Percentiles rank a stretch among this genome's conserved stretches.
Conservation (phyloP, 1,140 invertebrate species). For the Vanessa tameamea region DNA sequence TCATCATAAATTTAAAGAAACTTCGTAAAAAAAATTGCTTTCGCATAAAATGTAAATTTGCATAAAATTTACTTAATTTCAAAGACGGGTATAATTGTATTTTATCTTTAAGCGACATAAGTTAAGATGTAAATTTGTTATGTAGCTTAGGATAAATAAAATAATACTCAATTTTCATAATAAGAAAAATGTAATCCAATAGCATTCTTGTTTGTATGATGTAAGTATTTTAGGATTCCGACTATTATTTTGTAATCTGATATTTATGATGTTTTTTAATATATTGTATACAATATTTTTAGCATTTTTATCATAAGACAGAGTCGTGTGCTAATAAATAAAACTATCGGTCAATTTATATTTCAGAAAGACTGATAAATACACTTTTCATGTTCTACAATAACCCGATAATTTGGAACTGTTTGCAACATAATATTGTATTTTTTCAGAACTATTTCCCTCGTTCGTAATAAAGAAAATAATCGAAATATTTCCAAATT, state of each 20-base stretch:
- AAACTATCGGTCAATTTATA: slow-evolving; percentile 65
- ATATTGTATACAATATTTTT: slow-evolving; percentile 31
- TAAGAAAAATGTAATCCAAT: slow-evolving; percentile 13
- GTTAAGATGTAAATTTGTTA: slow-evolving; percentile 65
- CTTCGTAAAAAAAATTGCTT: too few relatives aligned
- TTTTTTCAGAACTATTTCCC: slow-evolving; percentile 68
- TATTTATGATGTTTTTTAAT: slow-evolving; percentile 22
- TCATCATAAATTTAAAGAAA: too few relatives aligned
- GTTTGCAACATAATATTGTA: slow-evolving; percentile 56
- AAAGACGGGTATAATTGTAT: slow-evolving; percentile 60
- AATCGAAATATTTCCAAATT: slow-evolving; percentile 18
- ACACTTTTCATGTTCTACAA: slow-evolving; percentile 53
- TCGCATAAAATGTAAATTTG: background rate
- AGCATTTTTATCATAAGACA: slow-evolving; percentile 24
- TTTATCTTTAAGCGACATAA: slow-evolving; percentile 26
- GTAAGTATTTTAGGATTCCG: background rate
- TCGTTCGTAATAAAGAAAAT: slow-evolving; percentile 66
- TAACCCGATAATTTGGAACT: slow-evolving; percentile 52
- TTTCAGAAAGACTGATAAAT: slow-evolving; percentile 61
- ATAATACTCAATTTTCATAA: slow-evolving; percentile 29
- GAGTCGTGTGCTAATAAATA: slow-evolving; percentile 29
- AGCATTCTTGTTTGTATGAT: slow-evolving; percentile 8
- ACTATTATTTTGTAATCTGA: slow-evolving; percentile 27
- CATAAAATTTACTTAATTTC: slow-evolving; percentile 7
- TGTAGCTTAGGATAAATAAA: slow-evolving; percentile 54